Evolutionary conservation across 2,888 invertebrate species (phyloP).

Genomic region (Lysandra bellargus): DNA sequence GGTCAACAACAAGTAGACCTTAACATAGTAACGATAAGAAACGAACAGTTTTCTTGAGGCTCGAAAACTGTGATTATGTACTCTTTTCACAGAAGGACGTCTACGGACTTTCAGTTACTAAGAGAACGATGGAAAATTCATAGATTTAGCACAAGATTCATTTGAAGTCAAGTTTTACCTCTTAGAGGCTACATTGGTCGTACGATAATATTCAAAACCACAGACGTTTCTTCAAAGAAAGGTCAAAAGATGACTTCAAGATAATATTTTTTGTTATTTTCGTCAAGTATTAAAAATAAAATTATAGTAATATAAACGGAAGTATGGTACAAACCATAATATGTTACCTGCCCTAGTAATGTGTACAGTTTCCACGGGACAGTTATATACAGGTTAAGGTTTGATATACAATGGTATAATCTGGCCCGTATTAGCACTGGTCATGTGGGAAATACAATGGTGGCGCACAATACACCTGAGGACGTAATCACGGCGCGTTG

Average conservation of each 20-base stretch:
- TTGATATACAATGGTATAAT: constrained; percentile 9
- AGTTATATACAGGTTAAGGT: not conserved
- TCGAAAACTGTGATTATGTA: not conserved
- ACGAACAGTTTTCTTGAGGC: not conserved
- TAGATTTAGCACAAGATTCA: not conserved
- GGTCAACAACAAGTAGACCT: too few relatives aligned
- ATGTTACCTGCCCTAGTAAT: not conserved
- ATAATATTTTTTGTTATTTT: too few relatives aligned
- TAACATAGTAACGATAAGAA: not conserved
- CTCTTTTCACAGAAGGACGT: not conserved
- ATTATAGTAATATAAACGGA: too few relatives aligned
- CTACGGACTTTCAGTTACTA: not conserved
- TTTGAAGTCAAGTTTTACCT: not conserved
- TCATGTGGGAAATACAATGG: constrained; percentile 19
- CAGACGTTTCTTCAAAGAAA: not conserved
- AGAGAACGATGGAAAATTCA: not conserved
- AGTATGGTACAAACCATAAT: too few relatives aligned
- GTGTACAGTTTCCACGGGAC: not conserved
- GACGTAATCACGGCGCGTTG: constrained; percentile 12
- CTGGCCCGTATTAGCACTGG: not conserved
- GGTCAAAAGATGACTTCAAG: too few relatives aligned
- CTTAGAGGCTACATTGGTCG: not conserved
- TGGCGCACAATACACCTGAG: constrained; percentile 16
- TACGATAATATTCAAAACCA: not conserved
- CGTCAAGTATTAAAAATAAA: too few relatives aligned